These are phyloP conservation scores for Myocastor coypus DNA, from an alignment of 2,113 vertebrate genomes.

Conservation along the genomic window DNA sequence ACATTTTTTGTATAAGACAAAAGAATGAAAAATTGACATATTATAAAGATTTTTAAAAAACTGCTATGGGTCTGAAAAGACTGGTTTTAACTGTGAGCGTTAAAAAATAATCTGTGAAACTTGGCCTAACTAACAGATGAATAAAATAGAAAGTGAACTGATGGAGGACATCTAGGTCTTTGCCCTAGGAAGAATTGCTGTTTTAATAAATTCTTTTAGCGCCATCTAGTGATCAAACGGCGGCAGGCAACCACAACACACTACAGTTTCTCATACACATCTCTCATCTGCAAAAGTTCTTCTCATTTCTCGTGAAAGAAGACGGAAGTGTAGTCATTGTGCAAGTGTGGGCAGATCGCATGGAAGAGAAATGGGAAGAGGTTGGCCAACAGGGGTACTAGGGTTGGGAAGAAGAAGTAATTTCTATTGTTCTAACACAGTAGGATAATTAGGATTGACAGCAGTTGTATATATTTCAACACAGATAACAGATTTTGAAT, in stretches of 20 bases:
- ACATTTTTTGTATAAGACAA: neutral
- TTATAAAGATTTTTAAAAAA: neutral
- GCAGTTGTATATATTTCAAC: neutral
- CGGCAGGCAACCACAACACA: neutral
- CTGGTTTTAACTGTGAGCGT: neutral
- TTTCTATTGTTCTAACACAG: too few relatives aligned
- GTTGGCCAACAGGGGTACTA: neutral
- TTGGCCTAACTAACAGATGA: constrained; percentile 30
- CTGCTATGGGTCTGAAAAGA: neutral
- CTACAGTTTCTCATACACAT: neutral
- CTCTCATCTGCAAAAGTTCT: neutral
- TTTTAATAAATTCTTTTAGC: constrained; percentile 46
- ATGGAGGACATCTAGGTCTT: neutral
- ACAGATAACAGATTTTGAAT: neutral
- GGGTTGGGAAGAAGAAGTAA: neutral
- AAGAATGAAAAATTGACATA: neutral
- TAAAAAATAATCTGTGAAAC: neutral
- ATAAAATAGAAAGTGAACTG: neutral
- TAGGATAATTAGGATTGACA: neutral
- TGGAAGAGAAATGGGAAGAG: neutral
- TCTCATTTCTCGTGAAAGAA: neutral
- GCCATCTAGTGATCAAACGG: constrained; percentile 73
- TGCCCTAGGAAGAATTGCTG: neutral
- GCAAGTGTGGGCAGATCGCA: too few relatives aligned
- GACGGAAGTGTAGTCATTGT: neutral